A percentile compares a stretch with the other conserved stretches of the same genome.
Evolutionary conservation across 2,797 vertebrate genomes (phyloP).

Genomic region (Rhinichthys osculus): DNA sequence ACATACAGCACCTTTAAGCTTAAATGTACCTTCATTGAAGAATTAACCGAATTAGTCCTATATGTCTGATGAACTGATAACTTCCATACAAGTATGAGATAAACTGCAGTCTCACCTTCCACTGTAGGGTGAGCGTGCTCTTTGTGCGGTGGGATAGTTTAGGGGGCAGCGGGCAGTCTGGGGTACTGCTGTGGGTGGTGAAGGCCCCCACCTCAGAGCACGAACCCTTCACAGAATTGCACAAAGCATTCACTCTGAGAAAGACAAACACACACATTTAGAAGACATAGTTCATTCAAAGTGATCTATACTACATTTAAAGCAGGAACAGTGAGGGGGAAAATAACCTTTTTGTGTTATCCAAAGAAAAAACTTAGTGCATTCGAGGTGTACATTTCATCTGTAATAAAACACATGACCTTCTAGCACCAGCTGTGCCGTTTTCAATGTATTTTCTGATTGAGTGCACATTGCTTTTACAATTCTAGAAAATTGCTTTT

Average conservation of each 20-base stretch:
- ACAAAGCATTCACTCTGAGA: constrained; percentile 87
- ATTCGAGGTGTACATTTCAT: background rate
- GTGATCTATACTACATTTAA: background rate
- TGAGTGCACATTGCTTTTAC: background rate
- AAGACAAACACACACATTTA: constrained; percentile 25
- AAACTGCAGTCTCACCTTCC: constrained; percentile 86
- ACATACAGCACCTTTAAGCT: background rate
- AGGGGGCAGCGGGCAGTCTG: constrained; percentile 88
- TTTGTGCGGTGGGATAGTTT: constrained; percentile 92
- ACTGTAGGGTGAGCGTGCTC: constrained; percentile 92
- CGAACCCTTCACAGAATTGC: constrained; percentile 90
- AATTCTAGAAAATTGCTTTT: background rate
- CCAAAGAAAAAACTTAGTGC: background rate
- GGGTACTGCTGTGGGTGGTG: constrained; percentile 91
- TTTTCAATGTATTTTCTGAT: constrained; percentile 26
- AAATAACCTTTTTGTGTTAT: background rate
- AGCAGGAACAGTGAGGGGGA: background rate
- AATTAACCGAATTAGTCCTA: background rate
- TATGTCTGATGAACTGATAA: background rate
- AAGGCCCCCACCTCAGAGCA: constrained; percentile 91
- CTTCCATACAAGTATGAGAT: background rate
- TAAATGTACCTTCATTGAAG: constrained; percentile 1
- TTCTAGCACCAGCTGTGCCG: background rate
- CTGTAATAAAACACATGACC: constrained; percentile 1
- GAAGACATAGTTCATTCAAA: background rate